Evolutionary conservation across 2,797 vertebrate species (phyloP), one percentile per base, ranked within the genome.

Genomic region (Takifugu rubripes): DNA sequence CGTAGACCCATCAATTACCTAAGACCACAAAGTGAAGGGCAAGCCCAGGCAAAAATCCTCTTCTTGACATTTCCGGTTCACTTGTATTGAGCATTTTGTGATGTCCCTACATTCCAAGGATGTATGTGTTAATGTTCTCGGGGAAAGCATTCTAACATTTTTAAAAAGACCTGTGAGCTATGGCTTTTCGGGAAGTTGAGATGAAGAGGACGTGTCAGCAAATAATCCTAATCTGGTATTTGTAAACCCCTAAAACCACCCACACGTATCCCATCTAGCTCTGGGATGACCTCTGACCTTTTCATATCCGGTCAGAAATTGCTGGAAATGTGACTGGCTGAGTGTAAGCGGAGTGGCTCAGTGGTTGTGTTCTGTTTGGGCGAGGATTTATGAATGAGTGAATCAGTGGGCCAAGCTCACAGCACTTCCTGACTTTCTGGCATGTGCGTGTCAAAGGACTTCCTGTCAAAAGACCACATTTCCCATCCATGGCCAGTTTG

Each of bases 301-400:
- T 49, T 59, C 70, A 78, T 64, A 76, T 81, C 78, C 80, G 73
- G 72, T 71, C 74, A 73, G 59, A 74, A 42, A 67, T 57, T 48
- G 50, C 57, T 63, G 59, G 40, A 5, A 42, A 43, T 78, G 52
- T 42, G 59, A 50, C 33, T 31, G 70, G 49, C 45, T 56, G 10
- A 11, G 10, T 33, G 8, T 33, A 33, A 33, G 31, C 59, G 49
- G 15, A 33, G 15, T 42, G 16, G 54, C 57, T 62, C 43, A 21
- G 68, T 58, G 69, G 62, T 64, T 56, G 2, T n/a, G 42, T 58
- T 51, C 5, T 50, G 46, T 64, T 59, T 74, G 62, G 55, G 53
- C 65, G 51, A 61, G 82, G 84, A 84, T 85, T 81, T 82, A 81
- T 88, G 86, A 87, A 88, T 86, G 86, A 87, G 88, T 86, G 81